Evolutionary conservation across 2,113 vertebrate species (phyloP), one percentile per base, ranked within the genome.

Genomic region (Microcebus ravelobensis): DNA sequence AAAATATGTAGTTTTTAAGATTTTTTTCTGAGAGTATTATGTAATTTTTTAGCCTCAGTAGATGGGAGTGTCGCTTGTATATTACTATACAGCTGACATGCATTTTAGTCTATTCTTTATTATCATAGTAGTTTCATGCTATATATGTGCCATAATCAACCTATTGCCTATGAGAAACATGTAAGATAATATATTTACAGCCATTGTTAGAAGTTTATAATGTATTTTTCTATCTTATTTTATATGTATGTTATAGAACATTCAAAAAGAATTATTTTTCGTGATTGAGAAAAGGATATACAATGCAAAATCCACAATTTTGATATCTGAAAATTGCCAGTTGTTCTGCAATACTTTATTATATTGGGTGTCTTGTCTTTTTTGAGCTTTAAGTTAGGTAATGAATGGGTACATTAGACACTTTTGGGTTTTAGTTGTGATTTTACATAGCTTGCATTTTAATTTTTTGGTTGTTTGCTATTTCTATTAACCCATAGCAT

Each of bases 201-300:
- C 99, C 99, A 99, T 99, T 99, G 99, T 99, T 99, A 99, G 99
- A 99, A 99, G 99, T 99, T 99, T 99, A 99, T 99, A 99, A 99
- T 99, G 99, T 99, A 99, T 99, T 99, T 99, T 99, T 99, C 99
- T 99, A 99, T 99, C 99, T 99, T 99, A 99, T 99, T 99, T 99
- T 99, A 98, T 99, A 99, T 99, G 99, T 99, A 99, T 99, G 99
- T 99, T 99, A 99, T 99, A 99, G 99, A 99, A 99, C 99, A 99
- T 99, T 99, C 99, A 99, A 99, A 97, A 99, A 98, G 99, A 99
- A 98, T 98, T 99, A 99, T 99, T 52, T 99, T 99, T 99, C 99
- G 99, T 99, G 99, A 99, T 99, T 99, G 98, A 99, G 99, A 98
- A 99, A 99, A 99, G 98, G 98, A 98, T 98, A 98, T 98, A 99